Evolutionary conservation across 1,140 invertebrate species (phyloP), one percentile per base, ranked within the genome.

Genomic region (Drosophila repletoides): DNA sequence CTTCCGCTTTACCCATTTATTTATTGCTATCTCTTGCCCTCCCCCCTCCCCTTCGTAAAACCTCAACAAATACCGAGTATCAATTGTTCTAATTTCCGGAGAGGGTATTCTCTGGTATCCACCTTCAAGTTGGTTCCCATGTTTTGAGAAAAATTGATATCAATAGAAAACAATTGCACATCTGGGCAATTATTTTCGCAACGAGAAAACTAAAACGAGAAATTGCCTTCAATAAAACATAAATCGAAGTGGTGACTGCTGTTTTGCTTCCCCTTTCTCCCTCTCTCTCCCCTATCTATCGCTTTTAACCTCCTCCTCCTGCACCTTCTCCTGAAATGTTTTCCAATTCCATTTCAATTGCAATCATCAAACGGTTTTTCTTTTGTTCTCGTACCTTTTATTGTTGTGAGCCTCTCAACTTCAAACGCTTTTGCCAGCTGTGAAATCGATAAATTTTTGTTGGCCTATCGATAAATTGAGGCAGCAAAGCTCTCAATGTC

Each of bases 201-300:
- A 72, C 59, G 52, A n/a, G n/a, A 60, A 59, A 60, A 60, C 34
- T 51, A 45, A 26, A 64, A 79, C 59, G 49, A 73, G 45, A 70
- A 83, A 83, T 77, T 84, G 80, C 31, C 74, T 74, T 71, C 56
- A 84, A 84, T 84, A 71, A 71, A 83, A 43, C 74, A 79, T 79
- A 83, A 73, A 73, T 84, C 64, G 79, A 77, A 66, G 10, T 28
- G n/a, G 49, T 58, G 46, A 41, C 33, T 53, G 49, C 14, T 48
- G 12, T 21, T 17, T 26, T 26, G 1, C 36, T 15, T 19, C 24
- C 6, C 1, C 34, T 38, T 33, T 24, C 31, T 28, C 56, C 12
- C 52, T 21, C 15, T 1, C 10, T 15, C 33, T 46, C 31, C n/a
- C 26, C 6, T 33, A 17, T 36, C 3, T 58, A 21, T 40, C 19